These are phyloP conservation scores for Sisor rabdophorus DNA, from an alignment of 2,113 vertebrate genomes.

Conservation along the genomic window DNA sequence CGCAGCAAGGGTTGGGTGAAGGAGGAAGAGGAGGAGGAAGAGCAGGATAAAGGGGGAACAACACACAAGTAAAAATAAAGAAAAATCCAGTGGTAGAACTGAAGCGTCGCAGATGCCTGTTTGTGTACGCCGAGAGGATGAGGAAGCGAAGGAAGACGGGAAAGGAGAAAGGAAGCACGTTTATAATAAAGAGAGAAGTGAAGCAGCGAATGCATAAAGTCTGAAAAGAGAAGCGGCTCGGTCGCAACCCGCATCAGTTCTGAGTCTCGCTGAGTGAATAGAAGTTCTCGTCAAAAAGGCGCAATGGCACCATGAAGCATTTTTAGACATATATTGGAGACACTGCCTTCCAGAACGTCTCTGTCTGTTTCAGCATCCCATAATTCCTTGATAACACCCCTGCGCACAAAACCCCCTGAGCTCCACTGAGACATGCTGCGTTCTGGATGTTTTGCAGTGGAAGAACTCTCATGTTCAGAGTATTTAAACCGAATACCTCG, in stretches of 20 bases:
- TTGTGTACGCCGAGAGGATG: conserved; percentile 7
- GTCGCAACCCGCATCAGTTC: not conserved
- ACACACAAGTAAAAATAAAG: not conserved
- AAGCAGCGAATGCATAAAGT: not conserved
- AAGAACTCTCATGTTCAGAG: too few species aligned
- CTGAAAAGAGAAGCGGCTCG: not conserved
- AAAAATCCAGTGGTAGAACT: not conserved
- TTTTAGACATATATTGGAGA: too few species aligned
- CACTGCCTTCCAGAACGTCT: too few species aligned
- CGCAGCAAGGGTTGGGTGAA: not conserved
- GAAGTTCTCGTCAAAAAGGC: not conserved
- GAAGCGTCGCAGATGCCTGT: conserved; percentile 27
- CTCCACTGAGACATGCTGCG: too few species aligned
- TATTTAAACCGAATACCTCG: too few species aligned
- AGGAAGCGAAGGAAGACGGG: not conserved
- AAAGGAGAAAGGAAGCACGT: not conserved
- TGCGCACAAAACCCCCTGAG: too few species aligned
- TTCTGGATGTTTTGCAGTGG: too few species aligned
- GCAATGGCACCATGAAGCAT: too few species aligned
- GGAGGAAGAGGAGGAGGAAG: not conserved
- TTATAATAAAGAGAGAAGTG: conserved; percentile 4
- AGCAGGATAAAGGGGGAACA: not conserved
- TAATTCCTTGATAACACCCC: too few species aligned
- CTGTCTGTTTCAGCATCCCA: too few species aligned
- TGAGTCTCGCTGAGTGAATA: not conserved